These are phyloP conservation scores for Peromyscus aztecus DNA, from an alignment of 2,797 vertebrate genomes.

Conservation along the genomic window DNA sequence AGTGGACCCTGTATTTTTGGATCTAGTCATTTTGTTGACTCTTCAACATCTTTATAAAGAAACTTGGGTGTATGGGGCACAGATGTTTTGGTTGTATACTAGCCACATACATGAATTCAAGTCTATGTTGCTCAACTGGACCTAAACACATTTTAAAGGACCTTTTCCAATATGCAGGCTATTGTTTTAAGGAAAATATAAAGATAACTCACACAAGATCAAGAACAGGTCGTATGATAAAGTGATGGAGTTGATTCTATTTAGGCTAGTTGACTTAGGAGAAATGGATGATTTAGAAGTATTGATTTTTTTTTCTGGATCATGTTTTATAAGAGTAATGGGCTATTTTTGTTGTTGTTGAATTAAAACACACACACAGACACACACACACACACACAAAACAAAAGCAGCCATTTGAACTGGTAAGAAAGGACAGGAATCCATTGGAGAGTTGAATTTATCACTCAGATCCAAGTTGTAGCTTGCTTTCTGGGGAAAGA, in stretches of 20 bases:
- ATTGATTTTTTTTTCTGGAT: background rate
- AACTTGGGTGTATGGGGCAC: background rate
- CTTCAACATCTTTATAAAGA: background rate
- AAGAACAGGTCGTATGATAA: constrained; percentile 24
- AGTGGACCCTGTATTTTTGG: background rate
- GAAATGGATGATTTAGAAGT: constrained; percentile 55
- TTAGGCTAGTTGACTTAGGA: constrained; percentile 35
- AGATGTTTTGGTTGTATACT: background rate
- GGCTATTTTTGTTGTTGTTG: background rate
- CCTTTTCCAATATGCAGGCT: background rate
- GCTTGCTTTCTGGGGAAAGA: background rate
- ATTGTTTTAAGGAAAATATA: constrained; percentile 13
- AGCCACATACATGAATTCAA: background rate
- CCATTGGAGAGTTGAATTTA: constrained; percentile 24
- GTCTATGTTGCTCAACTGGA: background rate
- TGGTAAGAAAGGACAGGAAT: constrained; percentile 5
- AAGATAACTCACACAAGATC: constrained; percentile 46
- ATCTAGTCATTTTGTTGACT: background rate
- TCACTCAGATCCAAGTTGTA: constrained; percentile 12
- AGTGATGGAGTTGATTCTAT: constrained; percentile 42
- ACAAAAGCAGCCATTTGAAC: constrained; percentile 35
- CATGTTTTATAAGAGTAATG: constrained; percentile 28
- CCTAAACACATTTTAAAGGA: background rate
- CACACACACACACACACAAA: background rate
- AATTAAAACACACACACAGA: background rate